Evolutionary conservation across 2,113 vertebrate species (phyloP).

Genomic region (Perca flavescens): DNA sequence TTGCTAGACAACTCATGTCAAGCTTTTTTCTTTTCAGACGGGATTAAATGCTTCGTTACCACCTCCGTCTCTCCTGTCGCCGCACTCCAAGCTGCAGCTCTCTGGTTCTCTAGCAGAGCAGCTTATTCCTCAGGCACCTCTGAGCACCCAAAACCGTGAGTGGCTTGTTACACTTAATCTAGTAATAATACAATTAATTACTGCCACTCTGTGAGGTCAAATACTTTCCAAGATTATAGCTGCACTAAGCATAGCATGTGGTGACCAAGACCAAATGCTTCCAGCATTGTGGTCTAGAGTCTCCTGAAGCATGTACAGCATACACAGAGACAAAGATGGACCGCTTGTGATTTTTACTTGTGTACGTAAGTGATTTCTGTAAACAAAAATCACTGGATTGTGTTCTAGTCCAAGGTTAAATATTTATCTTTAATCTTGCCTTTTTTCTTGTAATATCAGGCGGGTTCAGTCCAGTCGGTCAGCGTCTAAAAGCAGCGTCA

Average conservation of each 20-base stretch:
- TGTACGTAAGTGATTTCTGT: slow-evolving; percentile 21
- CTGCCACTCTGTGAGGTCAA: slow-evolving; percentile 8
- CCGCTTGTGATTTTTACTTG: slow-evolving; percentile 47
- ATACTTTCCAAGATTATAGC: slow-evolving; percentile 48
- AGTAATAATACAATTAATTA: too few relatives aligned
- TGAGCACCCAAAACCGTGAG: slow-evolving; percentile 85
- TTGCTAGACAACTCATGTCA: slow-evolving; percentile 68
- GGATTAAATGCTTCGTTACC: slow-evolving; percentile 86
- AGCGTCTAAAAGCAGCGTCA: slow-evolving; percentile 81
- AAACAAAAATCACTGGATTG: neutral
- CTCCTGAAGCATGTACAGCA: slow-evolving; percentile 38
- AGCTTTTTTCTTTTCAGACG: slow-evolving; percentile 82
- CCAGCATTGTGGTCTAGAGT: slow-evolving; percentile 2
- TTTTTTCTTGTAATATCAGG: slow-evolving; percentile 84
- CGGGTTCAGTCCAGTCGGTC: slow-evolving; percentile 86
- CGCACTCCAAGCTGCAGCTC: slow-evolving; percentile 86
- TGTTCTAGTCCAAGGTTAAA: neutral
- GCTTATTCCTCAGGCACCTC: slow-evolving; percentile 80
- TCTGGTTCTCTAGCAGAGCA: slow-evolving; percentile 75
- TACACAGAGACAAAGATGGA: slow-evolving; percentile 46
- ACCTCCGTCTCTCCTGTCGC: slow-evolving; percentile 86
- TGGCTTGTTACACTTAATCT: slow-evolving; percentile 47
- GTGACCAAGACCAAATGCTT: neutral
- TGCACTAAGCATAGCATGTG: neutral
- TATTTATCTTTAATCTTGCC: neutral